phyloP scores from a whole-genome alignment of 2,113 vertebrate species.

The Hippocampus barbouri region DNA sequence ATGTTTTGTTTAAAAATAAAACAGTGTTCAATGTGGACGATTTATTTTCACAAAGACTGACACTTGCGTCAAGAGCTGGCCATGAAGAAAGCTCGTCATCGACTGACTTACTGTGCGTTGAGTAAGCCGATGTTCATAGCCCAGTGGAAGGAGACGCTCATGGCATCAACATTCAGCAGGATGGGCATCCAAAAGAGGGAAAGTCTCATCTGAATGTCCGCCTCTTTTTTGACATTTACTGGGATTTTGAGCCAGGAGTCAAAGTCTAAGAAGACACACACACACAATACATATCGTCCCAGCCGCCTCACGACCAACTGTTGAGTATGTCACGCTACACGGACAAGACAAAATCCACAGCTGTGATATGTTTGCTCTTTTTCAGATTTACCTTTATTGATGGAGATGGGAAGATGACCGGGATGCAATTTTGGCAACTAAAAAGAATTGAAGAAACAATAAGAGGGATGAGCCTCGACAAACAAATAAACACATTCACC shows the following conservation, averaged over 20 bases:
- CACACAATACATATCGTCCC: neutral
- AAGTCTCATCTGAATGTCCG: slow-evolving; percentile 54
- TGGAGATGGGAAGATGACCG: neutral
- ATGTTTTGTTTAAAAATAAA: too few species aligned
- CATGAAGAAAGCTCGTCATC: neutral
- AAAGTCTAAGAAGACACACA: slow-evolving; percentile 4
- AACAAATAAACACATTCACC: neutral
- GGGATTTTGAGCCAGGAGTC: slow-evolving; percentile 51
- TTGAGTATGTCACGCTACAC: too few species aligned
- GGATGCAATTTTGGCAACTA: neutral
- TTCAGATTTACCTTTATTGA: neutral
- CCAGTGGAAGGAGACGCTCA: slow-evolving; percentile 29
- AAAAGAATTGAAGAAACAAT: neutral
- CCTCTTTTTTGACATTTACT: neutral
- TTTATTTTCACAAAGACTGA: too few species aligned
- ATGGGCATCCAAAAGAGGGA: slow-evolving; percentile 67
- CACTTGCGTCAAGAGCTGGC: neutral
- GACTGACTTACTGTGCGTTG: slow-evolving; percentile 49
- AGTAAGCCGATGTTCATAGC: slow-evolving; percentile 59
- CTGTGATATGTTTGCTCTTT: neutral
- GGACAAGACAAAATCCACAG: too few species aligned
- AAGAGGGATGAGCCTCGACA: neutral
- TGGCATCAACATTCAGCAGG: slow-evolving; percentile 47
- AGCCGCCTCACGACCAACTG: too few species aligned
- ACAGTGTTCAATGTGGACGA: too few species aligned